A percentile compares a stretch with the other conserved stretches of the same genome.
phyloP scores from a whole-genome alignment of 2,113 vertebrate genomes.

The Phaetusa simplex region DNA sequence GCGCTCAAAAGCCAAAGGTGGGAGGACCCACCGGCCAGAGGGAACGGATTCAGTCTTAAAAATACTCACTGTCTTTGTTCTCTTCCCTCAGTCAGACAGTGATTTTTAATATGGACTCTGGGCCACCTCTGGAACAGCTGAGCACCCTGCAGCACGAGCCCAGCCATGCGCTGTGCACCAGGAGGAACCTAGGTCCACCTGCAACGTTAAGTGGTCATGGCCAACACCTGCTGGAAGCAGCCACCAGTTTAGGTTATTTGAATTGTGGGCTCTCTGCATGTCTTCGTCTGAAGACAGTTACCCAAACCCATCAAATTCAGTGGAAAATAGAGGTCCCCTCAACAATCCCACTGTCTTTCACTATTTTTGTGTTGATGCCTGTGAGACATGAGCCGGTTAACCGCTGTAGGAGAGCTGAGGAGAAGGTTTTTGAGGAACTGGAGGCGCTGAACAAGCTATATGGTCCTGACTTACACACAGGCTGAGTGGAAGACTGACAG shows the following conservation, averaged over 20 bases:
- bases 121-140: not conserved
- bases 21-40: not conserved
- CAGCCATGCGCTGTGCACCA: fast-evolving
- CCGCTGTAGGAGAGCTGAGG: not conserved
- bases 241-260: not conserved
- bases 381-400: not conserved
- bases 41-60: not conserved
- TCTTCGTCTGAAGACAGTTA: not conserved
- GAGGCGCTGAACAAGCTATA: not conserved
- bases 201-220: not conserved
- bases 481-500: not conserved
- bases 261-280: not conserved
- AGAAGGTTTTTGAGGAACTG: not conserved
- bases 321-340: not conserved
- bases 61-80: not conserved
- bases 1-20: not conserved
- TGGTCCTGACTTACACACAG: not conserved
- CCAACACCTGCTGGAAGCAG: not conserved
- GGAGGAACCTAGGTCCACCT: not conserved
- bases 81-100: no score
- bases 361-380: not conserved
- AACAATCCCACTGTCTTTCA: not conserved
- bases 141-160: not conserved
- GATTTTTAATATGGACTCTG: not conserved
- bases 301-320: not conserved